These are phyloP conservation scores for Tachuris rubrigastra DNA, from an alignment of 2,113 vertebrate genomes.

Conservation along the genomic window DNA sequence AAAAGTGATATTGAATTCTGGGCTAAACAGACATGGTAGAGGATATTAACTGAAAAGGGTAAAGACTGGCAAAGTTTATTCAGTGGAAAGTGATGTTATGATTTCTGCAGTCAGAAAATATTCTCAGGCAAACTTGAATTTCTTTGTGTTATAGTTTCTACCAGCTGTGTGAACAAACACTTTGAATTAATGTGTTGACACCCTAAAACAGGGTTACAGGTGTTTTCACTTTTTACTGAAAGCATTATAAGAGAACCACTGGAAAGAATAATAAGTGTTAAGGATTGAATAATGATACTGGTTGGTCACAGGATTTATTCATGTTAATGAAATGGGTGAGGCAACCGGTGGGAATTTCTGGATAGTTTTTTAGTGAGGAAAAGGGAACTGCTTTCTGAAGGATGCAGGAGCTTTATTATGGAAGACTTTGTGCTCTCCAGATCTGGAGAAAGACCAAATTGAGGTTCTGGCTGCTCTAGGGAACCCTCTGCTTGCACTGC, in stretches of 20 bases:
- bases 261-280: neutral
- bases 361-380: neutral
- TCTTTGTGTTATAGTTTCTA: neutral
- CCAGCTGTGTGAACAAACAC: neutral
- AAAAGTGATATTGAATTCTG: neutral
- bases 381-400: neutral
- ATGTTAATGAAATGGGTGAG: neutral
- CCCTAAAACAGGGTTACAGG: neutral
- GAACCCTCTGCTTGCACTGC: neutral
- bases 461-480: neutral
- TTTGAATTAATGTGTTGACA: neutral
- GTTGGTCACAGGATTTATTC: neutral
- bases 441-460: neutral
- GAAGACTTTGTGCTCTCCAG: neutral
- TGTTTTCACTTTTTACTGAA: neutral
- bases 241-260: neutral
- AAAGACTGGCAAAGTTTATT: neutral
- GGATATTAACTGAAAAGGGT: neutral
- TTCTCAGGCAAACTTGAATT: neutral
- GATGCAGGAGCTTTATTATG: neutral
- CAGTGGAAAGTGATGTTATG: neutral
- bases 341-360: neutral
- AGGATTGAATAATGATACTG: neutral
- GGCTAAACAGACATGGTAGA: neutral
- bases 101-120: neutral